Evolutionary conservation across 2,797 vertebrate species (phyloP).

Genomic region (Karalla daura): DNA sequence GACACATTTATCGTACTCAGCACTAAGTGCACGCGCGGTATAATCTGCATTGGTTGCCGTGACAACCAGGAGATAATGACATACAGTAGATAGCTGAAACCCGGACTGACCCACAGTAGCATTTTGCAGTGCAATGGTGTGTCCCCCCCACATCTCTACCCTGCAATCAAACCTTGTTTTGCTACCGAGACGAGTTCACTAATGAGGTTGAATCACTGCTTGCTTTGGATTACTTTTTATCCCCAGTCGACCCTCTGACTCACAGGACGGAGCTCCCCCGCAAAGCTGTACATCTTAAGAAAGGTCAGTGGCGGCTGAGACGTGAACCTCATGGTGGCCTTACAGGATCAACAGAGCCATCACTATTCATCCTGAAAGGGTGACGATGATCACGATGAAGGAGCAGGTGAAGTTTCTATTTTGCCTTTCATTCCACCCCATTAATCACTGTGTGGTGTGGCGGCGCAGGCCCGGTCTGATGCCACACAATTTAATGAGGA

Average conservation of each 20-base stretch:
- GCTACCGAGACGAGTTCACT: neutral
- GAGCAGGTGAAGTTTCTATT: too few relatives aligned
- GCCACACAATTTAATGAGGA: too few relatives aligned
- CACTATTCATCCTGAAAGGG: too few relatives aligned
- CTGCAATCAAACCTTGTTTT: conserved; percentile 9
- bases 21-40: neutral
- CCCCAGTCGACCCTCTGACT: neutral
- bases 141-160: neutral
- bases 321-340: neutral
- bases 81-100: neutral
- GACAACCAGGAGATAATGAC: conserved; percentile 49
- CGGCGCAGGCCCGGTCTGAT: too few relatives aligned
- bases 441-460: too few relatives aligned
- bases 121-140: neutral
- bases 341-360: neutral
- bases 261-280: neutral
- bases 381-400: too few relatives aligned
- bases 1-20: conserved; percentile 1
- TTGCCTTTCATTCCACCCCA: too few relatives aligned
- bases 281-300: neutral
- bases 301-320: too few relatives aligned
- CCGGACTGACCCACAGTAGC: neutral
- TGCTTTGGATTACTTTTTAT: neutral
- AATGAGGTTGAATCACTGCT: neutral
- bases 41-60: conserved; percentile 65